A percentile compares a stretch with the other conserved stretches of the same genome.
phyloP scores from a whole-genome alignment of 1,140 invertebrate genomes.

The Oppia nitens region DNA sequence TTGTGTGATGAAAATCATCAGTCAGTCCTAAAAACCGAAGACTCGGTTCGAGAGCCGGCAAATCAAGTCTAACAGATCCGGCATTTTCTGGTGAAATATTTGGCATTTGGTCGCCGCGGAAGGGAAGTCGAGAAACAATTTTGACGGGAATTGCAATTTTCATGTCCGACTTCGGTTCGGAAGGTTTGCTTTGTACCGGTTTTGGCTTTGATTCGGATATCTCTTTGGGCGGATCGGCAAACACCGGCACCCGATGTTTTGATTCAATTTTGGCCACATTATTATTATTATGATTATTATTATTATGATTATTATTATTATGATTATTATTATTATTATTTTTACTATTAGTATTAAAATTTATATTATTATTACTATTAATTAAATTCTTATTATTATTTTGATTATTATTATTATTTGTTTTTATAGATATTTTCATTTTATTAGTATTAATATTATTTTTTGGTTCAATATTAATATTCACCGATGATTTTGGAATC shows the following conservation, averaged over 20 bases:
- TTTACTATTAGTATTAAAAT: not conserved
- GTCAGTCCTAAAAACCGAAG: not conserved
- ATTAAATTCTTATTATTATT: not conserved
- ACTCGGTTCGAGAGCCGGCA: not conserved
- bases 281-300: not conserved
- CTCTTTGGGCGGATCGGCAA: not conserved
- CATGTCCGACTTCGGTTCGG: not conserved
- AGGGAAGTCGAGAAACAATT: not conserved
- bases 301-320: no score
- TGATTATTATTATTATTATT: no score
- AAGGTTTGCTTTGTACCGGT: not conserved
- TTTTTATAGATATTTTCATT: not conserved
- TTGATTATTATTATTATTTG: not conserved
- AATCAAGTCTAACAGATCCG: not conserved
- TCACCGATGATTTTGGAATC: not conserved
- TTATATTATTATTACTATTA: not conserved
- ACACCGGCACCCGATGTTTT: no score
- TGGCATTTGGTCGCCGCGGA: not conserved
- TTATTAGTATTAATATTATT: not conserved
- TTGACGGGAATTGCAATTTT: not conserved
- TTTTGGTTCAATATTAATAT: not conserved
- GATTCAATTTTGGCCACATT: not conserved
- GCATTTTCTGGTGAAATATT: not conserved
- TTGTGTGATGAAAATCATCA: no score
- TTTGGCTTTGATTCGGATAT: not conserved